Evolutionary conservation across 1,140 invertebrate species (phyloP).

Genomic region (Chymomyza costata): DNA sequence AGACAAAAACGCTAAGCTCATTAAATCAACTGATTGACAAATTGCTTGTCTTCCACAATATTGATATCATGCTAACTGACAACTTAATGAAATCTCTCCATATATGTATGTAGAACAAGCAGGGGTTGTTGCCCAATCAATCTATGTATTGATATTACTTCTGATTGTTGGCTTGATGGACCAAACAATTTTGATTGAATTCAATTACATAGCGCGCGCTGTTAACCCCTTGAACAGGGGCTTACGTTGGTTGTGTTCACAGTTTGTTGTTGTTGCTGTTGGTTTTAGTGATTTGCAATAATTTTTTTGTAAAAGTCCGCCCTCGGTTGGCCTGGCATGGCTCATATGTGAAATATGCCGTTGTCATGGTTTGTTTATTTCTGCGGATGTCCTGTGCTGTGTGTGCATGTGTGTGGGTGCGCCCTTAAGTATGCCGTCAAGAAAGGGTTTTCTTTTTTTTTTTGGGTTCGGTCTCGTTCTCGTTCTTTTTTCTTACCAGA

Average conservation of each 20-base stretch:
- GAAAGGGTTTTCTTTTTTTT: conserved; percentile 52
- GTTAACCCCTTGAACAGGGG: conserved; percentile 9
- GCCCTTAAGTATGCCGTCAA: conserved; percentile 39
- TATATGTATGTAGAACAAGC: not conserved
- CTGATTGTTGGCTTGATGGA: conserved; percentile 73
- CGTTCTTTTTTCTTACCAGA: not conserved
- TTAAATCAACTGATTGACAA: conserved; percentile 68
- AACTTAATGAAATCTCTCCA: conserved; percentile 34
- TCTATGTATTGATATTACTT: conserved; percentile 53
- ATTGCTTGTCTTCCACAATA: conserved; percentile 55
- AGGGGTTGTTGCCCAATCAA: conserved; percentile 15
- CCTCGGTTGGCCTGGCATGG: not conserved
- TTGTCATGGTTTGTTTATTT: conserved; percentile 69
- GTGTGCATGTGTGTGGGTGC: conserved; percentile 21
- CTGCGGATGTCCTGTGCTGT: conserved; percentile 47
- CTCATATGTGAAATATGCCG: conserved; percentile 66
- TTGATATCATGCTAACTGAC: conserved; percentile 34
- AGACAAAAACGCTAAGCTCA: conserved; percentile 37
- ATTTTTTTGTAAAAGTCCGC: conserved; percentile 26
- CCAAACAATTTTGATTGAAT: conserved; percentile 75
- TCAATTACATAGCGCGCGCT: conserved; percentile 56
- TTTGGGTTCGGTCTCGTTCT: not conserved
- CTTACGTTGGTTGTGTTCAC: conserved; percentile 1
- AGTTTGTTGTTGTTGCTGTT: conserved; percentile 34
- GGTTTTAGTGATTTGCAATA: conserved; percentile 74